Base-by-base conservation (phyloP, 1,140 invertebrate genomes). In the Drosophila mayri region DNA sequence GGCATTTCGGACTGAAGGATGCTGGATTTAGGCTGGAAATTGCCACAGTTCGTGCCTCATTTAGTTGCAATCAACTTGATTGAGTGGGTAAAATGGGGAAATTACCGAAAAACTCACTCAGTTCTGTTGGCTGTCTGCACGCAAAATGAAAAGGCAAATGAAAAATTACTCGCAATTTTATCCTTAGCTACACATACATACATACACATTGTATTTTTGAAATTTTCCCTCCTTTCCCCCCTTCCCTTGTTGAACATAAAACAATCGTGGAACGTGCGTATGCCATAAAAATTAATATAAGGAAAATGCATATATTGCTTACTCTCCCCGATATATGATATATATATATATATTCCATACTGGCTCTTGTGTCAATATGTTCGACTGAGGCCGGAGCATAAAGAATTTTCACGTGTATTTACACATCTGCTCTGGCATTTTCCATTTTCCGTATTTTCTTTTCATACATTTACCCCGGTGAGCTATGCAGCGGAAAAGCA, bases 51-150 rank as follows among this genome's bases (percentile, higher is more conserved):
- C 50, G 65, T 70, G 65, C 65, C 68, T 70, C 76, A 80, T 84
- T 84, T 84, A 59, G 38, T 67, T 58, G 78, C 67, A 81, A 82
- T 81, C 78, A 82, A 77, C 59, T 78, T 81, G 77, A 85, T 85
- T 85, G 81, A 85, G 77, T 84, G 77, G 54, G 28, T 50, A 43
- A 30, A 66, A 59, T 46, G 50, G 30, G 14, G 47, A 79, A 62
- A 66, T 43, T 41, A 70, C 37, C 20, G 9, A 58, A 61, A 30
- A 44, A 43, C 41, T 37, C 32, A 50, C 30, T 41, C 47, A 37
- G n/a, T 28, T 32, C 6, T 16, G 44, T 46, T 7, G 55, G 30
- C 18, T 47, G 37, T 73, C 43, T 30, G 38, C 32, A 44, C 25
- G 25, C 43, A 16, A 63, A 63, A 59, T 55, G 52, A 55, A 55